A percentile compares a stretch with the other conserved stretches of the same genome.
These are phyloP conservation scores for Enteromius thamalakanensis DNA, from an alignment of 2,797 vertebrate genomes.

Conservation along the genomic window DNA sequence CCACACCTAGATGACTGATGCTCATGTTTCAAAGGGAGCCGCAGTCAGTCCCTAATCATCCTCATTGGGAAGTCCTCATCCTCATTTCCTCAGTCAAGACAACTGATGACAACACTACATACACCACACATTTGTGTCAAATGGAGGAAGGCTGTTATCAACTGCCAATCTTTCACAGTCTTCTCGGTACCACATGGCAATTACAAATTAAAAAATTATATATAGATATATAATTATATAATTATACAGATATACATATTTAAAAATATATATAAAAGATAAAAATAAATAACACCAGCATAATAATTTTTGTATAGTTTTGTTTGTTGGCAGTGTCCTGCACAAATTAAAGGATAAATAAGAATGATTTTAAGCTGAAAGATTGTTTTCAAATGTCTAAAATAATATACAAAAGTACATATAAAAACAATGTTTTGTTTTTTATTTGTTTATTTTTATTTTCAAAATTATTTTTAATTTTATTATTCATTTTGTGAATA, in stretches of 20 bases:
- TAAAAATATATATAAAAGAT: too few relatives aligned
- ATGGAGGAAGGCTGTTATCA: not conserved
- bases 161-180: not conserved
- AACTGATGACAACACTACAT: slow-evolving; percentile 46
- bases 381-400: not conserved
- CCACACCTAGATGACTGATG: slow-evolving; percentile 31
- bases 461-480: not conserved
- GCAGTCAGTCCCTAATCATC: not conserved
- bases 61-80: too few relatives aligned
- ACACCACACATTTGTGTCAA: slow-evolving; percentile 6
- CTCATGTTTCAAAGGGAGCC: slow-evolving; percentile 44
- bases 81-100: slow-evolving; percentile 25
- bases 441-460: not conserved
- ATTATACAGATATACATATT: too few relatives aligned
- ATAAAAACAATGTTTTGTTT: not conserved
- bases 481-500: not conserved
- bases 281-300: not conserved
- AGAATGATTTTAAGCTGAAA: not conserved
- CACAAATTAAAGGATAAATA: not conserved
- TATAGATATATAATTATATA: too few relatives aligned
- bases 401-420: not conserved
- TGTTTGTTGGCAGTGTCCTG: not conserved
- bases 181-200: not conserved
- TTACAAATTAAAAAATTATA: too few relatives aligned
- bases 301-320: not conserved